Evolutionary conservation across 2,888 invertebrate species (phyloP), one percentile per base, ranked within the genome.

Genomic region (Eupithecia pulchellata): DNA sequence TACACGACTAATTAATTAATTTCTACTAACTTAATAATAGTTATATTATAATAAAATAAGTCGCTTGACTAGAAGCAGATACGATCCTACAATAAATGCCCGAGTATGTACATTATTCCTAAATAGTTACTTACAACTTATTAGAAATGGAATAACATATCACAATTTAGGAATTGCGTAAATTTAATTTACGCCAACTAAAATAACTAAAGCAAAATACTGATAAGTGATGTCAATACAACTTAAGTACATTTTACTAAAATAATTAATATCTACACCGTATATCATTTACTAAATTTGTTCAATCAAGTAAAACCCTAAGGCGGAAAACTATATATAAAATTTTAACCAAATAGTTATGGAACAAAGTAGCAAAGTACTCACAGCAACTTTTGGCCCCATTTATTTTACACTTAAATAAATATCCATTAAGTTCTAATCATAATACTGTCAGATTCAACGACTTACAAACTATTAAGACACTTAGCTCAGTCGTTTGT

Each of bases 91-190:
- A 66, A 27, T 76, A 79, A 71, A 76, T 72, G 74, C 75, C 69
- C n/a, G n/a, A n/a, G n/a, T 70, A 25, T 20, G 20, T 32, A 78
- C 58, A 72, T 71, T 79, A 72, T 77, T 80, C 79, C 79, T 85
- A 82, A 78, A 75, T 75, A 77, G 75, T 78, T 83, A 88, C 20
- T 20, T 65, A 69, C 52, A 39, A 71, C 69, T 69, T 63, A 36
- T 77, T 83, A 82, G 82, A 86, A 86, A 85, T 89, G 86, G 87
- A 91, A 89, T 88, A 86, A 84, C 85, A 88, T 87, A 93, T 93
- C 93, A 93, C 93, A 93, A 89, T 89, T 89, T 91, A 93, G 93
- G 93, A 93, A 93, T 92, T 82, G 88, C 92, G 91, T 79, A 86
- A 82, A 79, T 80, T 64, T 60, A 11, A 76, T 78, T 81, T 80